These are phyloP conservation scores for Anas georgica DNA, from an alignment of 2,797 vertebrate genomes.

Conservation along the genomic window DNA sequence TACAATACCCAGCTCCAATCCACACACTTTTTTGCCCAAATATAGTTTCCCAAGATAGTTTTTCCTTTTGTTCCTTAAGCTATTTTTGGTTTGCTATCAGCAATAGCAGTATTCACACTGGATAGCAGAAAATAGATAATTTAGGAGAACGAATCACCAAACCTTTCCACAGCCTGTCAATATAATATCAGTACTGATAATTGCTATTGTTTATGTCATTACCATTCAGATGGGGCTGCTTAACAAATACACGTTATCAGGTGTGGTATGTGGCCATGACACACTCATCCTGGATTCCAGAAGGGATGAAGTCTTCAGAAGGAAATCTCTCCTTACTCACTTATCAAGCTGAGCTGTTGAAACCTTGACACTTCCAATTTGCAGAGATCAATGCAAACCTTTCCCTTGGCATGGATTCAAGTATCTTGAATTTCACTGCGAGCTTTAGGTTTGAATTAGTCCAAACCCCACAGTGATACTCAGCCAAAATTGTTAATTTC, in stretches of 20 bases:
- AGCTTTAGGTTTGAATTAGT: slow-evolving; percentile 43
- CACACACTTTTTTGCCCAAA: not conserved
- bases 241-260: not conserved
- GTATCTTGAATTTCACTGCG: slow-evolving; percentile 32
- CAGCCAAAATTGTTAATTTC: slow-evolving; percentile 55
- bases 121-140: slow-evolving; percentile 3
- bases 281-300: slow-evolving; percentile 23
- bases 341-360: slow-evolving; percentile 45
- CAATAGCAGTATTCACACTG: not conserved
- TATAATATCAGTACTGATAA: slow-evolving; percentile 52
- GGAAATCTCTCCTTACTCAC: slow-evolving; percentile 45
- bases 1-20: not conserved
- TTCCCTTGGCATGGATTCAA: slow-evolving; percentile 33
- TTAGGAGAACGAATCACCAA: slow-evolving; percentile 42
- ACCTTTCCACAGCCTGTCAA: not conserved
- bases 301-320: slow-evolving; percentile 19
- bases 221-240: slow-evolving; percentile 34
- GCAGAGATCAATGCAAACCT: slow-evolving; percentile 57
- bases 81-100: slow-evolving; percentile 13
- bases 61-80: not conserved
- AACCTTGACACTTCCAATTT: slow-evolving; percentile 65
- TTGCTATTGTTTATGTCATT: slow-evolving; percentile 49
- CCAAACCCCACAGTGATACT: not conserved
- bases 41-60: not conserved
- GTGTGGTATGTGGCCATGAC: not conserved